phyloP scores from a whole-genome alignment of 2,797 vertebrate species.

The Sebastes alutus region DNA sequence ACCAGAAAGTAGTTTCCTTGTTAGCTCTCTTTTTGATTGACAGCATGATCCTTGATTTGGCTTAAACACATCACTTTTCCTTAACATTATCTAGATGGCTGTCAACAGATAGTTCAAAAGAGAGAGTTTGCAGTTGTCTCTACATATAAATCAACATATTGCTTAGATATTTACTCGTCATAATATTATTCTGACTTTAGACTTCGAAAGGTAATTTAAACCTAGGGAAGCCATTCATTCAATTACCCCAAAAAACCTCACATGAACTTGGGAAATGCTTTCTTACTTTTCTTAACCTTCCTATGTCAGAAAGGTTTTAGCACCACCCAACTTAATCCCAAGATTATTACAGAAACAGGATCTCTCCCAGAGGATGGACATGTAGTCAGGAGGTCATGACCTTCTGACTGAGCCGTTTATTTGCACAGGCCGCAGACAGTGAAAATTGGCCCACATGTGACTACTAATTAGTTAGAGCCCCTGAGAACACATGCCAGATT shows the following conservation, averaged over 20 bases:
- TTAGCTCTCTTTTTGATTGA: background rate
- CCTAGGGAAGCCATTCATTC: background rate
- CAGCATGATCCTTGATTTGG: background rate
- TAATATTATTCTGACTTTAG: background rate
- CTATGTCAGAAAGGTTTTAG: background rate
- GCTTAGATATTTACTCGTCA: background rate
- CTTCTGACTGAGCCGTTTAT: constrained; percentile 60
- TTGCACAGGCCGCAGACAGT: constrained; percentile 48
- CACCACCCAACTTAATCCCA: constrained; percentile 13
- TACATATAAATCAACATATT: background rate
- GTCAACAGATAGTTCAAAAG: background rate
- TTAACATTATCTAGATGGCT: background rate
- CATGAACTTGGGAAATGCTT: constrained; percentile 8
- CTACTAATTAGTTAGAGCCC: constrained; percentile 56
- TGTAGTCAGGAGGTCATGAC: constrained; percentile 40
- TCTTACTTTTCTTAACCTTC: constrained; percentile 13
- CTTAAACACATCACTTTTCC: background rate
- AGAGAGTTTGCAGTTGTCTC: background rate
- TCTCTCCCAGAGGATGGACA: constrained; percentile 30
- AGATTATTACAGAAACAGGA: constrained; percentile 54
- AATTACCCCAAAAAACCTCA: background rate
- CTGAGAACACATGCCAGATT: constrained; percentile 56
- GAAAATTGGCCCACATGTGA: constrained; percentile 43
- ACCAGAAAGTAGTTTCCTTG: background rate
- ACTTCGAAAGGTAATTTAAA: background rate